These are phyloP conservation scores for Thymelicus acteon DNA, from an alignment of 2,888 invertebrate species.

Conservation along the genomic window DNA sequence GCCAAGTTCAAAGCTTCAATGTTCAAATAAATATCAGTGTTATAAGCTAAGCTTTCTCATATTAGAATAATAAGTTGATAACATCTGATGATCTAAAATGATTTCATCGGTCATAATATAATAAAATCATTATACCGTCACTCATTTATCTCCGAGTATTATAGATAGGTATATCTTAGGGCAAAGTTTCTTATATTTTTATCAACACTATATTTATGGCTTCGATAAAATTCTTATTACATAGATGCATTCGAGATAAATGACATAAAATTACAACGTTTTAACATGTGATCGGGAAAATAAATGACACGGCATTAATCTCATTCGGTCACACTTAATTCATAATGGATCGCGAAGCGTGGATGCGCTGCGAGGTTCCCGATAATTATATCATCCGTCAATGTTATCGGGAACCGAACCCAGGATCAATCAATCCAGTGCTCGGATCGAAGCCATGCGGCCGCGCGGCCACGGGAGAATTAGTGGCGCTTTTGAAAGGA, in stretches of 20 bases:
- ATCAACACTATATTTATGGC: too few species aligned
- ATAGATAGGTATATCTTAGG: too few species aligned
- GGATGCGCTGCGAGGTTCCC: slow-evolving; percentile 10
- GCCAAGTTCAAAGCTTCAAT: too few species aligned
- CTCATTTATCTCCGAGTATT: too few species aligned
- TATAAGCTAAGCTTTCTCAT: too few species aligned
- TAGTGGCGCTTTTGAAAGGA: slow-evolving; percentile 39
- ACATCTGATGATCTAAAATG: too few species aligned
- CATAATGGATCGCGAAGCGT: slow-evolving; percentile 19
- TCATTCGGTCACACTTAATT: slow-evolving; percentile 23
- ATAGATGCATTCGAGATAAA: slow-evolving; percentile 3
- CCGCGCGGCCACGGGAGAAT: slow-evolving; percentile 8
- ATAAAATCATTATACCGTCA: too few species aligned
- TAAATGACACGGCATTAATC: neutral
- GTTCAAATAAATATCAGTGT: too few species aligned
- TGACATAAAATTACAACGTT: neutral
- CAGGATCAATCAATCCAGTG: slow-evolving; percentile 34
- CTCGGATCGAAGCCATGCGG: neutral
- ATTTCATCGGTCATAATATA: too few species aligned
- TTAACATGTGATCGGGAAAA: slow-evolving; percentile 12
- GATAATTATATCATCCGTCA: slow-evolving; percentile 35
- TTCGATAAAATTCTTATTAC: neutral
- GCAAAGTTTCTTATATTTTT: too few species aligned
- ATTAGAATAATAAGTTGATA: too few species aligned
- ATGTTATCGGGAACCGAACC: slow-evolving; percentile 34